Base-by-base conservation (phyloP, 1,140 invertebrate species). In the Globodera ellingtonae region DNA sequence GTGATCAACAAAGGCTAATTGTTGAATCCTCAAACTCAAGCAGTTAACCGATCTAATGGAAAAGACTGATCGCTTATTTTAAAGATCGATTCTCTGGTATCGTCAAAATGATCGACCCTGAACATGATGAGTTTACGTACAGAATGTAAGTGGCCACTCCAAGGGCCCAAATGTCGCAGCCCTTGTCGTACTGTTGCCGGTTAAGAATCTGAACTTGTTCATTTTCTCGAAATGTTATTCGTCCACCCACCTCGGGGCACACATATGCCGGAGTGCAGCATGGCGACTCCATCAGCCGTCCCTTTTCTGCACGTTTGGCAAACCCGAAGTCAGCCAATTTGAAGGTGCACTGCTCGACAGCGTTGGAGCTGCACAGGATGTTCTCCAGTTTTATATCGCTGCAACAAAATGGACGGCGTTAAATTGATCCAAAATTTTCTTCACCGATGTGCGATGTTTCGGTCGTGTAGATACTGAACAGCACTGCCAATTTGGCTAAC, bases 261-360 rank as follows among this genome's bases (percentile, higher is more conserved):
- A 97, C 97, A 92, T 99, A 99, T 89, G 98, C 98, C 4, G 97
- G 97, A 13, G 97, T 99, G 88, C 98, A 99, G 90, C 97, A 98
- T 4, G 97, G 97, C 0, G 97, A 98, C 90, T 96, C 95, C 80
- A 99, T 90, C 81, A 94, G 93, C n/a, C 92, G 92, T 56, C 86
- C 87, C 79, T 93, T 91, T 94, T 95, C 91, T 6, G 86, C 87
- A 79, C 97, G 95, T 90, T 99, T 99, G n/a, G 97, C 97, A 92
- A 99, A 99, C n/a, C 97, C 97, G 91, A 98, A 99, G 91, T 99
- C 97, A 59, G 96, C 98, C 82, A 99, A 91, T 91, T 98, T 99
- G 65, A 98, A 92, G 82, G 94, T 92, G 48, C 94, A 95, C 75
- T 90, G 86, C 66, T 88, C 88, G 79, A 90, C 90, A 59, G 87